phyloP scores from a whole-genome alignment of 2,113 vertebrate genomes.

The Callipepla squamata region DNA sequence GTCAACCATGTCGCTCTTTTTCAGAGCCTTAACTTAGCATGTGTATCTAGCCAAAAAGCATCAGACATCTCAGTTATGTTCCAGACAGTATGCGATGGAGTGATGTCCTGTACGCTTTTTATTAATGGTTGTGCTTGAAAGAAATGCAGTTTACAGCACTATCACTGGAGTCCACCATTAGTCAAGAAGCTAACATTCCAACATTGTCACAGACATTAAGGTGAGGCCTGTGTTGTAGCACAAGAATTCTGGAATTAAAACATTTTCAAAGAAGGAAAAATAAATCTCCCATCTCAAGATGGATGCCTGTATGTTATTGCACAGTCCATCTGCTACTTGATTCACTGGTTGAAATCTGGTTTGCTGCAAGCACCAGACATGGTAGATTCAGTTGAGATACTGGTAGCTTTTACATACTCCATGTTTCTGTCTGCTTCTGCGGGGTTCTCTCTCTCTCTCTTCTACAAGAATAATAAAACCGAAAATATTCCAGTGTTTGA shows the following conservation, averaged over 20 bases:
- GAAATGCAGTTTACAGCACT: conserved; percentile 14
- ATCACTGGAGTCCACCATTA: neutral
- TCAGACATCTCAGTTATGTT: neutral
- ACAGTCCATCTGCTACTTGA: neutral
- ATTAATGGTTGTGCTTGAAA: conserved; percentile 22
- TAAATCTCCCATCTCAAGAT: neutral
- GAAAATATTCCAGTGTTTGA: neutral
- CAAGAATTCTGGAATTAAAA: conserved; percentile 11
- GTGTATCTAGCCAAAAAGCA: neutral
- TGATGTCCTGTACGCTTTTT: neutral
- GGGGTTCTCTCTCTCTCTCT: rapidly evolving
- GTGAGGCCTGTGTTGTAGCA: neutral
- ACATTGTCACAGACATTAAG: neutral
- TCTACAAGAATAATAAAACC: neutral
- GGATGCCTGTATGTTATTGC: neutral
- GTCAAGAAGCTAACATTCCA: neutral
- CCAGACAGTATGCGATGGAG: neutral
- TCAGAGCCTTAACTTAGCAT: neutral
- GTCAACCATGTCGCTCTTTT: conserved; percentile 28
- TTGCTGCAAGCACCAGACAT: neutral
- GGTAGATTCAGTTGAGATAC: neutral
- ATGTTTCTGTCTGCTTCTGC: neutral
- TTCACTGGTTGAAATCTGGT: neutral
- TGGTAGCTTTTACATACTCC: neutral
- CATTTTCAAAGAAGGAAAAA: neutral